Base-by-base conservation (phyloP, 2,113 vertebrate genomes). In the Indicator maculatus region DNA sequence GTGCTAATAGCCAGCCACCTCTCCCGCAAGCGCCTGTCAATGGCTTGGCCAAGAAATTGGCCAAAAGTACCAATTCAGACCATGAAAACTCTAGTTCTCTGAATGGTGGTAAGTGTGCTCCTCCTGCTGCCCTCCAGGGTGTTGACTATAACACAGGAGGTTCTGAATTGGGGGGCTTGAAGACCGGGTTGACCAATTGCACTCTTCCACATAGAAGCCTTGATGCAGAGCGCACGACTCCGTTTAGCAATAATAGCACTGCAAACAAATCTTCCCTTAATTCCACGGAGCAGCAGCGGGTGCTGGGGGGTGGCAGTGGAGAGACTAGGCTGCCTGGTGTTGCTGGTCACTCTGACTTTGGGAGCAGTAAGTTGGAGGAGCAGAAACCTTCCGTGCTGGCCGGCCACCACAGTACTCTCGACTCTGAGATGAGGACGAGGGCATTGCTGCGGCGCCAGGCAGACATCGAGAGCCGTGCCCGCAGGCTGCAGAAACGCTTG, bases 41-140 rank as follows among this genome's bases (percentile, higher is more conserved):
- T 41, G 99, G 99, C 89, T 97, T 99, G 95, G 98, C 99, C 95
- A 99, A 99, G 98, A 99, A 99, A 97, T 96, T 98, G 96, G 98
- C 98, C 89, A 98, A 98, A 97, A 98, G 97, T 96, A 97, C 98
- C 17, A 98, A 95, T 86, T 96, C 97, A 96, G 98, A 98, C 85
- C 97, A 98, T 80, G 98, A 99, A 90, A 98, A 98, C 65, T 97
- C 97, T 66, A 97, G 47, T 95, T 93, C 99, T 26, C 97, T 99
- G 91, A 99, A 98, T 9, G 98, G 98, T 73, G 98, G 98, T 76
- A 99, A 99, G 93, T 96, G 97, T 79, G 95, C 96, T 95, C 91
- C 96, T 95, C 1, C 96, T 59, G 72, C 88, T n/a, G 87, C 94
- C 82, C 91, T 97, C 90, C 98, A 97, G 59, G 96, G 95, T 60